phyloP scores from a whole-genome alignment of 2,797 vertebrate species.

The Lophura swinhoii region DNA sequence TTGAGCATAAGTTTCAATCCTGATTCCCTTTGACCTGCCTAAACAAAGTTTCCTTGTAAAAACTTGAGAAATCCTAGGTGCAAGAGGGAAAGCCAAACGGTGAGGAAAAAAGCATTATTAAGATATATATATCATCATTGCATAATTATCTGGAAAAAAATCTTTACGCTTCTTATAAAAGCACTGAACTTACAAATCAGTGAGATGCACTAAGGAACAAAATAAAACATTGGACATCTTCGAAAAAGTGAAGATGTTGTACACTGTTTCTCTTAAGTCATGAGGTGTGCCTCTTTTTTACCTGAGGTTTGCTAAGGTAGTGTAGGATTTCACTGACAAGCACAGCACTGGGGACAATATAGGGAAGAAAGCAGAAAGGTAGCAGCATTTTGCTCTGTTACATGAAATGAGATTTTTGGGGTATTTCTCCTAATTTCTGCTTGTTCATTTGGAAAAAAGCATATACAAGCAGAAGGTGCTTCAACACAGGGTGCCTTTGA shows the following conservation, averaged over 20 bases:
- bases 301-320: neutral
- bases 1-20: neutral
- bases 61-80: neutral
- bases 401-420: neutral
- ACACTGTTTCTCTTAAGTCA: neutral
- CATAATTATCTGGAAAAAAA: neutral
- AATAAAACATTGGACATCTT: neutral
- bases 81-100: neutral
- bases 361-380: neutral
- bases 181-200: neutral
- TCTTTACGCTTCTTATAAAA: neutral
- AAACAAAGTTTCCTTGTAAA: neutral
- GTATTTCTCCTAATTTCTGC: neutral
- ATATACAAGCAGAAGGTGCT: neutral
- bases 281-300: neutral
- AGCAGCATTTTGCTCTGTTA: neutral
- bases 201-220: neutral
- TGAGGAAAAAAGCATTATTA: neutral
- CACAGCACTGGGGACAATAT: neutral
- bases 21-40: neutral
- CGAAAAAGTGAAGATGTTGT: neutral
- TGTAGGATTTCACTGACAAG: neutral
- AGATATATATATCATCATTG: neutral
- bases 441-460: neutral
- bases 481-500: neutral